Base-by-base conservation (phyloP, 2,888 invertebrate species). In the Acanthosepion pharaonis region DNA sequence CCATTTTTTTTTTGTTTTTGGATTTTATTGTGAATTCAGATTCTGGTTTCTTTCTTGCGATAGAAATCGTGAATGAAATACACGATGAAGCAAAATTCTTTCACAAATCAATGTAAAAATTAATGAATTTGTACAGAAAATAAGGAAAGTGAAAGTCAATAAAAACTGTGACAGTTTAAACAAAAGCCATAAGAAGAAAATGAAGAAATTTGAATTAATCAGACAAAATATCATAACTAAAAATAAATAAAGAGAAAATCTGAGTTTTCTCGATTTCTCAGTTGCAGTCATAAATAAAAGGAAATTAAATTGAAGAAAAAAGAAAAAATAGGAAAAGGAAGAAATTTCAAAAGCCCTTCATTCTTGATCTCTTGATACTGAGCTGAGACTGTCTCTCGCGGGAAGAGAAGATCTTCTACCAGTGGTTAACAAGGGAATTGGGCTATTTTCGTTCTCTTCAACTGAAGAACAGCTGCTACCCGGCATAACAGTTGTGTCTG, bases 401-500 rank as follows among this genome's bases (percentile, higher is more conserved):
- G 78, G 78, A 1, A 15, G 78, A 0, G 78, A 33, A 78, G 78
- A 78, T 78, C 78, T 78, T 33, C 78, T 78, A n/a, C 78, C 78
- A 3, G 78, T 93, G 20, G 93, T 93, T 51, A 93, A 49, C 49
- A 93, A 53, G 15, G 53, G 93, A 33, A 93, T 93, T 0, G 93
- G 93, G 20, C 25, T 53, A n/a, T 53, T 93, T 11, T 93, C 28
- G 53, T 51, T 15, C 9, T 48, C 49, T 5, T n/a, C 78, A n/a
- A 33, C 78, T 0, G n/a, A 11, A 33, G n/a, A 15, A 78, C 78
- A 33, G 18, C 33, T 78, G n/a, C 78, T 78, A 49, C n/a, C n/a
- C 51, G 93, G 93, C 48, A 93, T 93, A 53, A 51, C 53, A n/a
- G 93, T 93, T n/a, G 93, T 93, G 53, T 93, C 93, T 15, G 53